A percentile compares a stretch with the other conserved stretches of the same genome.
These are phyloP conservation scores for Shargacucullia verbasci DNA, from an alignment of 2,888 invertebrate genomes.

Conservation along the genomic window DNA sequence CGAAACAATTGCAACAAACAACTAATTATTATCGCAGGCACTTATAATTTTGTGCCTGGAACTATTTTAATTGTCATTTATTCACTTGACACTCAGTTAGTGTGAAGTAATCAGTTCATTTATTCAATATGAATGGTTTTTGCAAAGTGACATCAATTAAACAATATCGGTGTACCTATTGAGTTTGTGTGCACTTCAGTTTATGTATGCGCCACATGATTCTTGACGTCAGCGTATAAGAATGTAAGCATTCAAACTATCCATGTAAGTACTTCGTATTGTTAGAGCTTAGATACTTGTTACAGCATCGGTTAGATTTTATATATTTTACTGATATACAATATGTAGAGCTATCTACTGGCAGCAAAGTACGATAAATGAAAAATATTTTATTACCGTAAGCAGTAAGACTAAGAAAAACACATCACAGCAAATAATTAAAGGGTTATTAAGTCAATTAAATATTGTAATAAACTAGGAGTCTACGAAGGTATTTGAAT, in stretches of 20 bases:
- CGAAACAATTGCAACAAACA: slow-evolving; percentile 49
- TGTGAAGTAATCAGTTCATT: slow-evolving; percentile 37
- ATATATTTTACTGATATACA: no score
- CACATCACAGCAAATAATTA: no score
- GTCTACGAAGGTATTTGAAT: background rate
- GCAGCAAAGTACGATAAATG: no score
- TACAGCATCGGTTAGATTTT: background rate
- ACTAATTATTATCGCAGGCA: slow-evolving; percentile 34
- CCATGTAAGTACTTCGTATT: slow-evolving; percentile 14
- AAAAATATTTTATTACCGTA: no score
- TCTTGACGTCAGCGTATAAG: slow-evolving; percentile 42
- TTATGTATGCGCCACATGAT: slow-evolving; percentile 45
- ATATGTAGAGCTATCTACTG: no score
- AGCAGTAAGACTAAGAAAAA: no score
- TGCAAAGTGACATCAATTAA: slow-evolving; percentile 46
- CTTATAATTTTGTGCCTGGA: slow-evolving; percentile 32
- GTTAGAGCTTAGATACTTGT: slow-evolving; percentile 6
- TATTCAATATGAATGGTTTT: slow-evolving; percentile 46
- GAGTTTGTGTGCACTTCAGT: slow-evolving; percentile 31
- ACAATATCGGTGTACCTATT: slow-evolving; percentile 24
- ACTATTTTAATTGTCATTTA: slow-evolving; percentile 42
- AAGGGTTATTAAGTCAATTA: no score
- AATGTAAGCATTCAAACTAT: slow-evolving; percentile 40
- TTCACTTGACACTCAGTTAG: slow-evolving; percentile 37
- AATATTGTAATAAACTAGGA: no score